Base-by-base conservation (phyloP, 2,797 vertebrate species). In the Lerista edwardsae region DNA sequence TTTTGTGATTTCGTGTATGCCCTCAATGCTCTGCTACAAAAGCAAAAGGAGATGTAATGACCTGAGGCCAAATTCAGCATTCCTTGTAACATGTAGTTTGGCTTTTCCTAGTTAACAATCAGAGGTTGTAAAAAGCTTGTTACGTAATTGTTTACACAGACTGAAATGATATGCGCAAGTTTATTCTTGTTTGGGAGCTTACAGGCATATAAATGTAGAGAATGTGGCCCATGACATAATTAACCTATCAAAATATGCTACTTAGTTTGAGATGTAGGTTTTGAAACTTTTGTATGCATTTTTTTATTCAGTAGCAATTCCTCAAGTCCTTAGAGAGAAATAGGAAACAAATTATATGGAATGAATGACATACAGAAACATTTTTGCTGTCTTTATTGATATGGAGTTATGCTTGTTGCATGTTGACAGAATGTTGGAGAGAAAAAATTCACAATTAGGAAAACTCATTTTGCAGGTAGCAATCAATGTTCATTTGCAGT, bases 401-500 rank as follows among this genome's bases (percentile, higher is more conserved):
- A 34, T 10, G 65, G 34, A 67, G 21, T 31, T 29, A n/a, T 17
- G 27, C 3, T 72, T 71, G 9, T 8, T 31, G 72, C 3, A 3
- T 17, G 27, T 29, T 15, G 14, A 31, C 79, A 61, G 6, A 44
- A 72, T n/a, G 19, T 73, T 79, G 44, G 44, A 59, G 31, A 86
- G 68, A 21, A 47, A 44, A 61, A 76, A 39, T 47, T 51, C 15
- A 31, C 12, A 83, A 3, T 25, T 74, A 69, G 80, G 59, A 36
- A 51, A 75, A 68, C 67, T 3, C 10, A 41, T 1, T 80, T 74
- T 61, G 36, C 74, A 74, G 21, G 34, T 75, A 69, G 25, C 23
- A 69, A 17, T 62, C 83, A 82, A 73, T 67, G 75, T 75, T 5
- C 67, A 21, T 47, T 72, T 75, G 12, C 83, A 68, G 14, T 47